These are phyloP conservation scores for Callorhinus ursinus DNA, from an alignment of 2,113 vertebrate species.

Conservation along the genomic window DNA sequence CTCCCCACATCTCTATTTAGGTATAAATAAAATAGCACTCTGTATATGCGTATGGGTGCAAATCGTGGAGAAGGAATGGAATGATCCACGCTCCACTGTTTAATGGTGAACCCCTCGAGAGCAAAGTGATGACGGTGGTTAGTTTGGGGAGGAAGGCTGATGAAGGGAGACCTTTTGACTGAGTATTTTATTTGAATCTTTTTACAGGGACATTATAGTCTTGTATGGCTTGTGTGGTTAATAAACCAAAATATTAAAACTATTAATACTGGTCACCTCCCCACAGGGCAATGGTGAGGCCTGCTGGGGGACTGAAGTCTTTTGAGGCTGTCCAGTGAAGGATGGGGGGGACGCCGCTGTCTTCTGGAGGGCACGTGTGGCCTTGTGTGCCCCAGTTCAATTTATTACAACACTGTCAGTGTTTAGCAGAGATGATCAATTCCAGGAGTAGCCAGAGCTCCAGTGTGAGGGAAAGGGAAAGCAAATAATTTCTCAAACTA, in stretches of 20 bases:
- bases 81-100: neutral
- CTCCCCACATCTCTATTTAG: too few species aligned
- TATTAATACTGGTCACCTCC: neutral
- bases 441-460: slow-evolving; percentile 32
- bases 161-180: neutral
- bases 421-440: slow-evolving; percentile 46
- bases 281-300: neutral
- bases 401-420: slow-evolving; percentile 4
- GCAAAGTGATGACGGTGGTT: neutral
- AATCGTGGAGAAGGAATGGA: neutral
- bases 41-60: neutral
- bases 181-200: neutral
- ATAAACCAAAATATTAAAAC: slow-evolving; percentile 18
- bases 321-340: neutral
- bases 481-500: slow-evolving; percentile 72
- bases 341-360: neutral
- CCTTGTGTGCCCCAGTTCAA: neutral
- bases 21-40: neutral
- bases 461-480: slow-evolving; percentile 42
- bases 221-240: neutral
- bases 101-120: neutral
- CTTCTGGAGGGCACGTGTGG: neutral
- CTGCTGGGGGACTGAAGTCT: neutral
- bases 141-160: neutral
- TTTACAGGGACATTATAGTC: neutral